Base-by-base conservation (phyloP, 1,140 invertebrate genomes). In the Leptoteleia sp. region DNA sequence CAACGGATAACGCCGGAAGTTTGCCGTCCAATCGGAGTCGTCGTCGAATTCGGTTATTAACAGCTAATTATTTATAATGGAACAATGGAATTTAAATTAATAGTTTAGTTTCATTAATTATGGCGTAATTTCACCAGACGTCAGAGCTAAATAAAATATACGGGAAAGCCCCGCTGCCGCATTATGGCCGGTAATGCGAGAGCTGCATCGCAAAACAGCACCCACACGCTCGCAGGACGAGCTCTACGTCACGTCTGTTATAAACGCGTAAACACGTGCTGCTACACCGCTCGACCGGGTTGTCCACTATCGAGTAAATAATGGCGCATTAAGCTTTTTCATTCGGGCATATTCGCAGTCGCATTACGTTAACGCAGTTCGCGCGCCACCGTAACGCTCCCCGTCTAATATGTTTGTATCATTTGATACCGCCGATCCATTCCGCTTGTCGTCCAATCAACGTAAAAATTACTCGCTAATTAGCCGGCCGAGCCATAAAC, bases 71-170 rank as follows among this genome's bases (percentile, higher is more conserved):
- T 88, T 89, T 88, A 85, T 87, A 89, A 89, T 88, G 84, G 83
- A 88, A 88, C 87, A 89, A 89, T 88, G 87, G 87, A 87, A 87
- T 88, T 88, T 87, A 85, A 88, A 89, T 89, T 88, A 89, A 89
- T 89, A 89, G 88, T 89, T 89, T 87, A 88, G 87, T 89, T 86
- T 88, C 87, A 87, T 89, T 88, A 87, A 89, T 89, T 87, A 89
- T 84, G 77, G 81, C 71, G 83, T 85, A 86, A 89, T 89, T 87
- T 87, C 82, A 79, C 54, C 81, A 79, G 71, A 71, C 81, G 87
- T 86, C 85, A 85, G 81, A 82, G 82, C 83, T 89, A 88, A 89
- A 88, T 88, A 89, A 89, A 89, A 89, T 89, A 85, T 86, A 89
- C 85, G 85, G 82, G 86, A 79, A 81, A 84, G 79, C 84, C 81